Conservation (phyloP, 2,888 invertebrate species). For the Melanargia galathea region DNA sequence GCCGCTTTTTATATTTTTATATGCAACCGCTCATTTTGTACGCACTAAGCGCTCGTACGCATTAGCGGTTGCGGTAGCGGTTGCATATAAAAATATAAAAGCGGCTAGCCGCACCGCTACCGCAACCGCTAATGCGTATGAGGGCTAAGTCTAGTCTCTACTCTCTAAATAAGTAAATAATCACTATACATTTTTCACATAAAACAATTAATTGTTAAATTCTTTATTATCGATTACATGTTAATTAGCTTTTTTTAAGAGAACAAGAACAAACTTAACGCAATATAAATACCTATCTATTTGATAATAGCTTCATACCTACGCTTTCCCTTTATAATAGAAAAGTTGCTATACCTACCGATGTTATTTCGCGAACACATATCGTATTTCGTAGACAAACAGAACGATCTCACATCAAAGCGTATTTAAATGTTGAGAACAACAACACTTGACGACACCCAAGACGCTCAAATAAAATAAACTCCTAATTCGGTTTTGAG, state of each 20-base stretch:
- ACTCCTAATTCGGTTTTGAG: conserved; percentile 46
- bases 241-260: not conserved
- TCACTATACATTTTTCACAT: no score
- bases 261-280: not conserved
- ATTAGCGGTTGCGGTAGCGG: no score
- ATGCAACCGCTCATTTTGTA: no score
- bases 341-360: conserved; percentile 33
- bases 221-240: no score
- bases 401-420: conserved; percentile 62
- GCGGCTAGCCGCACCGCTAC: no score
- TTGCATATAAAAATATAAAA: no score
- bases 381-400: conserved; percentile 44
- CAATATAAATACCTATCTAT: conserved; percentile 6
- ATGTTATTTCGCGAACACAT: conserved; percentile 40
- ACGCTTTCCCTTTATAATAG: conserved; percentile 38
- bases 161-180: no score
- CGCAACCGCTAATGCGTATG: no score
- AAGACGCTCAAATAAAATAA: conserved; percentile 53
- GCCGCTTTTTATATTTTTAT: no score
- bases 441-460: conserved; percentile 57
- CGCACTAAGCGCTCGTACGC: no score
- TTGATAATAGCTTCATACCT: conserved; percentile 26
- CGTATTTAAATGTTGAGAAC: conserved; percentile 63
- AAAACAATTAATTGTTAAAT: no score
- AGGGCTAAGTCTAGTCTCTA: no score